phyloP scores from a whole-genome alignment of 2,113 vertebrate genomes.

The Scomber colias region DNA sequence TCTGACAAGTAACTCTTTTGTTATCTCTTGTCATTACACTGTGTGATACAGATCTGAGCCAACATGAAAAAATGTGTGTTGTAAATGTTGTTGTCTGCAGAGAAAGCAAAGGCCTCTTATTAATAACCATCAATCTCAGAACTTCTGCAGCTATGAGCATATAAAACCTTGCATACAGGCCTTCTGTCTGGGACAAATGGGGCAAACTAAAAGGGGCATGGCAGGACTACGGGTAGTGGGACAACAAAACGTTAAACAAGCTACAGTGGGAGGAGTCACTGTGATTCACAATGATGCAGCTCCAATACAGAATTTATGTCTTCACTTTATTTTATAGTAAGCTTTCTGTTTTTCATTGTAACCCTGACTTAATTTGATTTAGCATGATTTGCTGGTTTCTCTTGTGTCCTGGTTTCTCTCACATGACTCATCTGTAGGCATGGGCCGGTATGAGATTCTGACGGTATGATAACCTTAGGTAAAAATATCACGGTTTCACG shows the following conservation, averaged over 20 bases:
- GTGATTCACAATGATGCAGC: conserved; percentile 35
- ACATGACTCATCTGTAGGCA: conserved; percentile 8
- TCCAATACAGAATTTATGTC: conserved; percentile 22
- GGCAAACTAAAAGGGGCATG: conserved; percentile 50
- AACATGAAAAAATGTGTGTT: conserved; percentile 3
- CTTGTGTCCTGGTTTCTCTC: conserved; percentile 12
- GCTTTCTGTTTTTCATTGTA: conserved; percentile 22
- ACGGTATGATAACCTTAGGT: too few species aligned
- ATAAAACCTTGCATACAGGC: conserved; percentile 39
- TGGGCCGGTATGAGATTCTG: too few species aligned
- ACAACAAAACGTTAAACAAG: conserved; percentile 41
- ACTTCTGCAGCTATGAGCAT: conserved; percentile 10
- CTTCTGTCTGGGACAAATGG: conserved; percentile 60
- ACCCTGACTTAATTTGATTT: conserved; percentile 34
- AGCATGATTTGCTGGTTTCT: conserved; percentile 11
- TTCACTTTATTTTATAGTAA: conserved; percentile 9
- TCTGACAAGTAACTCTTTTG: not conserved
- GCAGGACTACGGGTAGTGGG: conserved; percentile 8
- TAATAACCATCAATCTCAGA: conserved; percentile 10
- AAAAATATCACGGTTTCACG: too few species aligned
- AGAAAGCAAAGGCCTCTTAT: conserved; percentile 7
- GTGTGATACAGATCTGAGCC: not conserved
- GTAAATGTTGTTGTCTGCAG: conserved; percentile 12
- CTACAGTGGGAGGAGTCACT: conserved; percentile 25
- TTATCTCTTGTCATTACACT: not conserved